Conservation (phyloP, 2,797 vertebrate species). For the Brachyrhaphis roseni region DNA sequence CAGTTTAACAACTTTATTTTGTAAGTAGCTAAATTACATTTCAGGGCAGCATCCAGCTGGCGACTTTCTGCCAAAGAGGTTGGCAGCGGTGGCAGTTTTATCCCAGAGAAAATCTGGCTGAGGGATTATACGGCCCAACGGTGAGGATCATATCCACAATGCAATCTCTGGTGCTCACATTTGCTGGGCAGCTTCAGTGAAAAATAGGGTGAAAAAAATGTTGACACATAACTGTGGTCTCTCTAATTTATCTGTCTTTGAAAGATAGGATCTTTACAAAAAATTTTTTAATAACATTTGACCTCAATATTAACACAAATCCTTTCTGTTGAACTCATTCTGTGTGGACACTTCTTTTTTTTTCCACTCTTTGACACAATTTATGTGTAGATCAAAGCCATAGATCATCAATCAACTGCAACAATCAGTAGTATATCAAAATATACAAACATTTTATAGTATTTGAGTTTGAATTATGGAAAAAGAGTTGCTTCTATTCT, state of each 20-base stretch:
- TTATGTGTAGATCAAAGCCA: not conserved
- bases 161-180: slow-evolving; percentile 29
- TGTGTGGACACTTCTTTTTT: not conserved
- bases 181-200: slow-evolving; percentile 30
- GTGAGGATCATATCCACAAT: slow-evolving; percentile 32
- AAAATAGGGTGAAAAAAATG: not conserved
- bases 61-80: slow-evolving; percentile 44
- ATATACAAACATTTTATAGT: not conserved
- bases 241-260: slow-evolving; percentile 17
- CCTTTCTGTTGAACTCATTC: not conserved
- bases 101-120: slow-evolving; percentile 50
- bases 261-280: slow-evolving; percentile 2
- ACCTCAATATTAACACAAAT: not conserved
- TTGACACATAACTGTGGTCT: slow-evolving; percentile 7
- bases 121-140: slow-evolving; percentile 49
- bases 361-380: not conserved
- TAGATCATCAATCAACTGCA: not conserved
- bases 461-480: not conserved
- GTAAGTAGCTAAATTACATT: slow-evolving; percentile 44
- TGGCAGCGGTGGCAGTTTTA: slow-evolving; percentile 53
- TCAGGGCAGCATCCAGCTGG: slow-evolving; percentile 40
- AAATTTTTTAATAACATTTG: not conserved
- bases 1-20: slow-evolving; percentile 40
- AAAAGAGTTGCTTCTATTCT: not conserved
- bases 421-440: not conserved